Base-by-base conservation (phyloP, 2,113 vertebrate genomes). In the Strigops habroptila region DNA sequence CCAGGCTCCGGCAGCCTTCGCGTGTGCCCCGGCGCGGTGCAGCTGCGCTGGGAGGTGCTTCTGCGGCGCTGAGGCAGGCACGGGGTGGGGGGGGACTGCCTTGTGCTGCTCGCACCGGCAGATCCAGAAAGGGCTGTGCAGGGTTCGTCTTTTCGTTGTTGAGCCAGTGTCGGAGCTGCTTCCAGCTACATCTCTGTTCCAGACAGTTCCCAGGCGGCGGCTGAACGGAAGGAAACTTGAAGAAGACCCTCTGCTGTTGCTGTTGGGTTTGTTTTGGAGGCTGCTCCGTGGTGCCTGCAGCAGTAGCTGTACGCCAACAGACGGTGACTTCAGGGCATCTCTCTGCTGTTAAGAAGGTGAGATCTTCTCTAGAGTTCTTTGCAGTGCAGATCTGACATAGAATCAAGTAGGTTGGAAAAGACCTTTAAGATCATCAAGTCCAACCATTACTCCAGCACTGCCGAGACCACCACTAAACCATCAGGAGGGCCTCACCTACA, bases 41-140 rank as follows among this genome's bases (percentile, higher is more conserved):
- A 96, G 91, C 96, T 95, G 96, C 28, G 57, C 67, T 76, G 91
- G 91, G 62, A 59, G 88, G 85, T 2, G 81, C 41, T 28, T 81
- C 53, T 35, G 55, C 19, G 9, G 49, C n/a, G 24, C 51, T 14
- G 39, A 31, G 11, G 43, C 52, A 25, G 43, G 31, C 10, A 2
- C 13, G 12, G 44, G 16, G 21, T 3, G 60, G 5, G 14, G 80
- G 10, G 31, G 11, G 10, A 3, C 41, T 57, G 41, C 49, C 23
- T 8, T 22, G 18, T 7, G 41, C 52, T 2, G 52, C 43, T 57
- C 1, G 1, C 30, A 0, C 9, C n/a, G 5, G 49, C 69, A 5
- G 78, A 48, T 49, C 14, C 70, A 2, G 70, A 15, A 63, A 9
- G 33, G 15, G 16, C 59, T 14, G 7, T 17, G 18, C 14, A 3